Evolutionary conservation across 2,113 vertebrate genomes (phyloP).

Genomic region (Mesitornis unicolor): DNA sequence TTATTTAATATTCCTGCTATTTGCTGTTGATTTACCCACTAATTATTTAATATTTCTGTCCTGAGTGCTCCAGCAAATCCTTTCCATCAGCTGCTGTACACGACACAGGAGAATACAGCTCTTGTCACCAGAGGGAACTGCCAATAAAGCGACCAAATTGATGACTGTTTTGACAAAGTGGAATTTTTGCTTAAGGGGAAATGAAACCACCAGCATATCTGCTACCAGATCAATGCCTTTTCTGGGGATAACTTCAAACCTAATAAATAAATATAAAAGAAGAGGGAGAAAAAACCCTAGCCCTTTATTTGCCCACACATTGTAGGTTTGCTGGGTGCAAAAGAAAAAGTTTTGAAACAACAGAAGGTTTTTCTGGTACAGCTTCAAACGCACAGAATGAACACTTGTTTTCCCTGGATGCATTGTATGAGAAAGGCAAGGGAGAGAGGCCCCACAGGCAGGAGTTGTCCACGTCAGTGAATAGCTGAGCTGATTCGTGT

Average conservation of each 20-base stretch:
- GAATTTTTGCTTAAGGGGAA: neutral
- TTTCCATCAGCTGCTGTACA: neutral
- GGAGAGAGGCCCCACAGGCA: neutral
- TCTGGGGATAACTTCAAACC: neutral
- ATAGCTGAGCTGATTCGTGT: slow-evolving; percentile 5
- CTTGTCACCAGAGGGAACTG: neutral
- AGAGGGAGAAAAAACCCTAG: neutral
- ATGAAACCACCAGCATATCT: neutral
- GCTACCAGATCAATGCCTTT: neutral
- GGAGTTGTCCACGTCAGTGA: neutral
- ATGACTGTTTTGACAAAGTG: neutral
- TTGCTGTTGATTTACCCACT: neutral
- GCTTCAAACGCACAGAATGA: neutral
- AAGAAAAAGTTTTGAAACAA: neutral
- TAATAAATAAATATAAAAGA: neutral
- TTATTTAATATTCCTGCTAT: neutral
- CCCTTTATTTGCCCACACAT: neutral
- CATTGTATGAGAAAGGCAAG: neutral
- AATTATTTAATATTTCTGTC: neutral
- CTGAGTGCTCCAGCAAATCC: neutral
- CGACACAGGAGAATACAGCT: neutral
- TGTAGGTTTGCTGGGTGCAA: neutral
- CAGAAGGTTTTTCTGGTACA: neutral
- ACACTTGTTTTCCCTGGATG: neutral
- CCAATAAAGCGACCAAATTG: neutral